Base-by-base conservation (phyloP, 2,888 invertebrate species). In the Sphecodes monilicornis region DNA sequence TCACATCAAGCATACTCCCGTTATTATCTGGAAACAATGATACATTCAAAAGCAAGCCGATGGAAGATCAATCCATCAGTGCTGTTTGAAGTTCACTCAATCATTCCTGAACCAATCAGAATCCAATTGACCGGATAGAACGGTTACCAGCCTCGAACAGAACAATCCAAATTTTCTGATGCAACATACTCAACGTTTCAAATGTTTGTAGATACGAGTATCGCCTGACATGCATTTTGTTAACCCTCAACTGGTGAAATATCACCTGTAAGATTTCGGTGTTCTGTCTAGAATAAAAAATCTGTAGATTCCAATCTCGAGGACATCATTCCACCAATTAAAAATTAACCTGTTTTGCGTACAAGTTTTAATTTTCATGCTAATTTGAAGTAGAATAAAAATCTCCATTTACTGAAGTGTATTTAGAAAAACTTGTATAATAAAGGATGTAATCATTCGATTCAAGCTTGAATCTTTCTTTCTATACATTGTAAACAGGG, bases 41-140 rank as follows among this genome's bases (percentile, higher is more conserved):
- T 36, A 66, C 66, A 66, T 66, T 66, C 10, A 36, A 36, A 66
- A 36, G 32, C 36, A 22, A 66, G 66, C 22, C 18, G 22, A 32
- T 66, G 22, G 36, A 36, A 66, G 32, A 22, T 36, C 66, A 22
- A 66, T 36, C 66, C 29, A 60, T 66, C 36, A 18, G 18, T 66
- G 64, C 22, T 36, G 3, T 36, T 36, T 66, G 11, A 66, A 11
- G 36, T 66, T 66, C 36, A 22, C 66, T 60, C 66, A 66, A 66
- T 66, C 66, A 66, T 66, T 66, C 66, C 36, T 66, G 22, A 66
- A 66, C 22, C 36, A 66, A 66, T 66, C 36, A 66, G 66, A 66
- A 10, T 66, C 22, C 66, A 66, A 66, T 66, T 66, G 66, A 66
- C 36, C 36, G 36, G 36, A 22, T 3, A 36, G 66, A 36, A 36